These are phyloP conservation scores for Merops nubicus DNA, from an alignment of 2,113 vertebrate species.

Conservation along the genomic window DNA sequence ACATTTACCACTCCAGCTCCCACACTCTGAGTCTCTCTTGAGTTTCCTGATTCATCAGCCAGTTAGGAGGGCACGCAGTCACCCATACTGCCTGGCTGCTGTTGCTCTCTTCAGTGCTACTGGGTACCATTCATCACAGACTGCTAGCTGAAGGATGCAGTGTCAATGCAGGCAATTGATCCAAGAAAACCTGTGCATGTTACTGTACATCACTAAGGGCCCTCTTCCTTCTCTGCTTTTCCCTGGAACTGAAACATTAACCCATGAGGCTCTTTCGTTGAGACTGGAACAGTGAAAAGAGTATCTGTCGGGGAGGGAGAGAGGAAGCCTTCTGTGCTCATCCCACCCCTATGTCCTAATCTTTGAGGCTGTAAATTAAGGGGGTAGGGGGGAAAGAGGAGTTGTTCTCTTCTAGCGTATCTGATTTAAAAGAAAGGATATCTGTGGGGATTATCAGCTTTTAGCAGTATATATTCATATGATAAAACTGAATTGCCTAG, in stretches of 20 bases:
- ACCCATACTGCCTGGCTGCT: conserved; percentile 12
- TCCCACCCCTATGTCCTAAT: not conserved
- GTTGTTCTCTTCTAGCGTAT: not conserved
- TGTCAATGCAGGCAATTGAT: conserved; percentile 53
- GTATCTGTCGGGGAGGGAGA: not conserved
- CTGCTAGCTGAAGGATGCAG: conserved; percentile 30
- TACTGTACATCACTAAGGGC: conserved; percentile 6
- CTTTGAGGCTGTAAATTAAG: not conserved
- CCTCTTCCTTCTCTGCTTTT: not conserved
- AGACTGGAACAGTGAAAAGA: not conserved
- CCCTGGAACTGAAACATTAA: conserved; percentile 21
- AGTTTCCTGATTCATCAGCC: conserved; percentile 64
- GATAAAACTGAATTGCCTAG: not conserved
- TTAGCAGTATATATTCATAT: not conserved
- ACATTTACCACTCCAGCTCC: conserved; percentile 43
- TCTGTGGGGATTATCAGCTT: not conserved
- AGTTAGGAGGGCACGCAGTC: conserved; percentile 44
- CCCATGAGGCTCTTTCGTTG: not conserved
- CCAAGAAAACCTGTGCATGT: conserved; percentile 30
- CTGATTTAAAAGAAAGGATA: not conserved
- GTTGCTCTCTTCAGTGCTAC: conserved; percentile 17
- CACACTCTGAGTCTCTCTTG: not conserved
- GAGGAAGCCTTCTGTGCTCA: not conserved
- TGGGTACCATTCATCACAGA: conserved; percentile 68
- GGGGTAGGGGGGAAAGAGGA: not conserved